Base-by-base conservation (phyloP, 2,888 invertebrate species). In the Thelaira solivaga region DNA sequence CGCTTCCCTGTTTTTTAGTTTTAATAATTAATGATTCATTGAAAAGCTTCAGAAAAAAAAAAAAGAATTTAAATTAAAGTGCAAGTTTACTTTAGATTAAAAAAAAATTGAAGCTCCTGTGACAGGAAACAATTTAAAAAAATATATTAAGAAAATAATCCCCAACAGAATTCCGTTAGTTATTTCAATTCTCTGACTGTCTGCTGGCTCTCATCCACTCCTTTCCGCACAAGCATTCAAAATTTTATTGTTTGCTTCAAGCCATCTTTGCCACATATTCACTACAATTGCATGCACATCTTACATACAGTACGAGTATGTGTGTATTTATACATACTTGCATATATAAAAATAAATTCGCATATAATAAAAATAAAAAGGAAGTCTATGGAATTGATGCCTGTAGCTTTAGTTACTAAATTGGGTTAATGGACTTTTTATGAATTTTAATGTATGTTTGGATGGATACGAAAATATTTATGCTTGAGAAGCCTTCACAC, bases 351-450 rank as follows among this genome's bases (percentile, higher is more conserved):
- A 53, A 41, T 22, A 34, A 47, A 47, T 31, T 41, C 22, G 13
- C 22, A 13, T 11, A n/a, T n/a, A n/a, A n/a, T n/a, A 20, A 43
- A 31, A 53, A 65, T 22, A 4, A 5, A 31, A 51, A 29, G 6
- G 41, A 41, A 41, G 16, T 20, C 47, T 24, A 10, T 24, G 49
- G 18, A 57, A 41, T 41, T 26, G 18, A 51, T 13, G 39, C 18
- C 18, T 34, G 34, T 10, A 45, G 61, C 45, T 47, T 3, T 6
- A n/a, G 34, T n/a, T n/a, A n/a, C 34, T 1, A 61, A 53, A 65
- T 51, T 39, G 51, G 51, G 65, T 67, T 64, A 55, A 67, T 55
- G 64, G 39, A n/a, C 18, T 51, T 41, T 41, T 65, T 41, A 29
- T 65, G 55, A 24, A 24, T 55, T 26, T n/a, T n/a, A n/a, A n/a